phyloP scores from a whole-genome alignment of 1,140 invertebrate species.

The Zaprionus vittiger region DNA sequence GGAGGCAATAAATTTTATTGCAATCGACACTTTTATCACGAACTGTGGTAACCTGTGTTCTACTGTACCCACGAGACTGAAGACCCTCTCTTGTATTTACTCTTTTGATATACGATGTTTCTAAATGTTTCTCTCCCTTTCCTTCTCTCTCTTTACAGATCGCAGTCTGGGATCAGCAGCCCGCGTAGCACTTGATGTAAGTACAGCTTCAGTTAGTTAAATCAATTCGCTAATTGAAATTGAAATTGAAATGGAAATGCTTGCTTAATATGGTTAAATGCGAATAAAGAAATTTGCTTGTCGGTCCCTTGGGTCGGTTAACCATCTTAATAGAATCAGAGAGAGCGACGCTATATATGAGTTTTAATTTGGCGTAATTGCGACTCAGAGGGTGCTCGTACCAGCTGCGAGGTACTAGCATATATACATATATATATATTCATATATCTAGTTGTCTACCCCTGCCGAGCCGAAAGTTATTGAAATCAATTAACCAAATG shows the following conservation, averaged over 20 bases:
- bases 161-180: conserved; percentile 13
- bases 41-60: not conserved
- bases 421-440: not conserved
- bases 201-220: conserved; percentile 42
- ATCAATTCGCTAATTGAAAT: conserved; percentile 74
- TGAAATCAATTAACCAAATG: conserved; percentile 78
- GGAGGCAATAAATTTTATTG: conserved; percentile 72
- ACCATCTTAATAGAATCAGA: conserved; percentile 79
- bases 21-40: conserved; percentile 76
- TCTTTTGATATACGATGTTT: not conserved
- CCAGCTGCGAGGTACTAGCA: not conserved
- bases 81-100: not conserved
- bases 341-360: conserved; percentile 69
- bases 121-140: conserved; percentile 10
- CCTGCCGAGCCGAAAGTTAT: conserved; percentile 12
- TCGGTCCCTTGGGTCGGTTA: conserved; percentile 46
- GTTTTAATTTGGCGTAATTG: conserved; percentile 79
- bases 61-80: not conserved
- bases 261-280: conserved; percentile 71
- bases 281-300: conserved; percentile 51
- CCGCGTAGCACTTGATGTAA: conserved; percentile 30
- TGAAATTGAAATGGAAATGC: conserved; percentile 72
- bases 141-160: conserved; percentile 25
- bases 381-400: conserved; percentile 10
- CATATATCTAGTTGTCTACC: not conserved